Percentiles rank a stretch among this genome's conserved stretches.
These are phyloP conservation scores for Seriola quinqueradiata DNA, from an alignment of 2,113 vertebrate genomes.

Conservation along the genomic window DNA sequence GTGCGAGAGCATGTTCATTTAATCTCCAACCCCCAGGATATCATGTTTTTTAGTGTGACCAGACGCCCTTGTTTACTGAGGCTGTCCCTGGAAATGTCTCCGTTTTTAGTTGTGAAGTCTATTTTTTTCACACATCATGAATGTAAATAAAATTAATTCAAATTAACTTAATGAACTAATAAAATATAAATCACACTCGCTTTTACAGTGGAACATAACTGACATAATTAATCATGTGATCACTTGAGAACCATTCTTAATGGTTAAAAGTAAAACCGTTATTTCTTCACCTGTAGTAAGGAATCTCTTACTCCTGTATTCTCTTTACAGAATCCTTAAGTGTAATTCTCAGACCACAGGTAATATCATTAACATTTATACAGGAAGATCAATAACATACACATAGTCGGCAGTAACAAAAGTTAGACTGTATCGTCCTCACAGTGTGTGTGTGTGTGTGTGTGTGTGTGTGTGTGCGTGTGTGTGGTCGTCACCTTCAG, in stretches of 20 bases:
- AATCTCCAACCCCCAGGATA: not conserved
- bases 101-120: no score
- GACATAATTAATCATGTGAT: not conserved
- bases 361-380: not conserved
- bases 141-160: no score
- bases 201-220: not conserved
- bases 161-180: no score
- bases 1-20: not conserved
- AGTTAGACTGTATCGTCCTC: not conserved
- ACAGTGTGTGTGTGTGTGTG: not conserved
- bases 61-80: no score
- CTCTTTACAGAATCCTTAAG: no score
- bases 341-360: not conserved
- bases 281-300: no score
- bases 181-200: no score
- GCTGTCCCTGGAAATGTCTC: no score
- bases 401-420: not conserved
- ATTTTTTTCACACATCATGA: no score
- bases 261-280: not conserved
- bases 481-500: constrained; percentile 89
- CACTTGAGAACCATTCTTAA: not conserved
- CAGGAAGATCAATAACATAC: no score
- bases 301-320: no score
- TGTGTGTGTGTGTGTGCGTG: not conserved
- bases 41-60: no score